Percentiles rank a stretch among this genome's conserved stretches.
These are phyloP conservation scores for Ctenodactylus gundi DNA, from an alignment of 2,113 vertebrate species.

Conservation along the genomic window DNA sequence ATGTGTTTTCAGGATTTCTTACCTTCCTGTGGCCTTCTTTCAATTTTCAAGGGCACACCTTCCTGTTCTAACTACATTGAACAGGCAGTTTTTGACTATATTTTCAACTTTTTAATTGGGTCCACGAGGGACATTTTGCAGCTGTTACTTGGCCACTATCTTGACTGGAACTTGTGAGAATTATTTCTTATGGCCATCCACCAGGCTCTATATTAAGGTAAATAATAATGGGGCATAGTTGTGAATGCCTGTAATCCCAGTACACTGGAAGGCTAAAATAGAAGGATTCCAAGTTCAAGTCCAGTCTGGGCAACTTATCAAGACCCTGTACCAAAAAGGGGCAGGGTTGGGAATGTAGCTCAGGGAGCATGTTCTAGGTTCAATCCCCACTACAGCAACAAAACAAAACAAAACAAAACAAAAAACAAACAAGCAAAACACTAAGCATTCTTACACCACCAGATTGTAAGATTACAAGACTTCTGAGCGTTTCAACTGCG, in stretches of 20 bases:
- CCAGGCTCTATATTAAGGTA: background rate
- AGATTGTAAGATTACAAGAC: background rate
- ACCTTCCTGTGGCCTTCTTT: no score
- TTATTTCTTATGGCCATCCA: fast-evolving
- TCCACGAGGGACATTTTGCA: no score
- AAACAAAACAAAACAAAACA: background rate
- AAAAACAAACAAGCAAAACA: background rate
- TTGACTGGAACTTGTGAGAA: no score
- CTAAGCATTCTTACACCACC: background rate
- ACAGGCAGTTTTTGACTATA: no score
- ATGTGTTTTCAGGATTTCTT: no score
- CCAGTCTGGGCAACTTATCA: background rate
- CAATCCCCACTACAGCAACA: background rate
- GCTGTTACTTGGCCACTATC: no score
- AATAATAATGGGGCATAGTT: background rate
- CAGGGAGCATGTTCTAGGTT: background rate
- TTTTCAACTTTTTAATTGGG: no score
- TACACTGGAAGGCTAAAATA: background rate
- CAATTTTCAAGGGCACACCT: no score
- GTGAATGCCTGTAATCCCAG: background rate
- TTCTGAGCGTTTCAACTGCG: background rate
- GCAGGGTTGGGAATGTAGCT: background rate
- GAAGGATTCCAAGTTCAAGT: background rate
- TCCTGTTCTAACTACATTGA: no score
- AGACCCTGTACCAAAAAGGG: background rate